Conservation (phyloP, 2,797 vertebrate species). For the Halcyon leucocephala region DNA sequence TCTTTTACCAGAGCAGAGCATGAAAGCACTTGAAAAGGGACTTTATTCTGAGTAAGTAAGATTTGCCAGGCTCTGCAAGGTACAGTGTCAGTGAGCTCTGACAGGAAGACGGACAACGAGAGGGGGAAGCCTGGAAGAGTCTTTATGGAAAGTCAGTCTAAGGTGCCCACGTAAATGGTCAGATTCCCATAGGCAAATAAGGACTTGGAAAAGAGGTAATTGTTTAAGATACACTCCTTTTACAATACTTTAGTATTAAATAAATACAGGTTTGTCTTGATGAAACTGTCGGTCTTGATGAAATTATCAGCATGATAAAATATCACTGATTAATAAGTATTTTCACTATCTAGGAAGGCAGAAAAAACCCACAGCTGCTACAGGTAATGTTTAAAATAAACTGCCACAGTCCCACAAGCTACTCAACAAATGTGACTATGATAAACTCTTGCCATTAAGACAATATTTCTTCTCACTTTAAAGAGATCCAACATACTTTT, state of each 20-base stretch:
- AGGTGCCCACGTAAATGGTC: neutral
- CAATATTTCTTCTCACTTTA: neutral
- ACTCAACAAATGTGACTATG: neutral
- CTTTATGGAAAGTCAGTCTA: neutral
- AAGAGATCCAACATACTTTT: neutral
- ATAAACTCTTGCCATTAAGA: neutral
- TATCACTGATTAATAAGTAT: neutral
- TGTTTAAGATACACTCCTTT: neutral
- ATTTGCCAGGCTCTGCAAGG: neutral
- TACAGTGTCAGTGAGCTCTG: neutral
- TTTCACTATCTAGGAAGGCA: neutral
- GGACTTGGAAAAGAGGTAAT: neutral
- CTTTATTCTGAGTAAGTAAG: neutral
- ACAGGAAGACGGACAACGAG: no score
- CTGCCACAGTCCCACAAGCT: neutral
- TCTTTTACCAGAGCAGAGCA: neutral
- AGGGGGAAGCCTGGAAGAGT: neutral
- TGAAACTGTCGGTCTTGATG: neutral
- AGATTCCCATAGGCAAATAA: neutral
- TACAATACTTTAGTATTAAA: neutral
- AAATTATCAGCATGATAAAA: neutral
- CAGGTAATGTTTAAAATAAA: neutral
- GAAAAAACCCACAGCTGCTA: rapidly evolving
- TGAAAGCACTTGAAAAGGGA: neutral
- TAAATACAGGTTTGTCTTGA: neutral